Percentiles rank a stretch among this genome's conserved stretches.
Evolutionary conservation across 2,797 vertebrate genomes (phyloP).

Genomic region (Mustela erminea): DNA sequence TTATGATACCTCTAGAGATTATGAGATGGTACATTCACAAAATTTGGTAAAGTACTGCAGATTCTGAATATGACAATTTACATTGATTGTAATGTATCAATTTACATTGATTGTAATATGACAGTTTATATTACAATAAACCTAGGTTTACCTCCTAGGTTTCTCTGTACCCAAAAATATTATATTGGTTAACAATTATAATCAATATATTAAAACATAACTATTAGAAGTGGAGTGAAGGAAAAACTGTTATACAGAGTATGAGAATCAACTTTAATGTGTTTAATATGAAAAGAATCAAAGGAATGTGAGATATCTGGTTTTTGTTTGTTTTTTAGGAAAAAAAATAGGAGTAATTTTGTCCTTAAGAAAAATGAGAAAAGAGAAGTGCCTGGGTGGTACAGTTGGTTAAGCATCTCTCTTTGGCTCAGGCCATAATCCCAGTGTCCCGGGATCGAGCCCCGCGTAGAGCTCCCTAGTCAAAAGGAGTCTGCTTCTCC

Average conservation of each 20-base stretch:
- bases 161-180: not conserved
- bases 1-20: not conserved
- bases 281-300: not conserved
- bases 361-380: not conserved
- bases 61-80: not conserved
- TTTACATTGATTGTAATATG: too few relatives aligned
- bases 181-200: not conserved
- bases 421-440: too few relatives aligned
- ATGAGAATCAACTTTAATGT: not conserved
- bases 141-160: not conserved
- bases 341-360: not conserved
- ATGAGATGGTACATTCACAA: not conserved
- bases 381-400: too few relatives aligned
- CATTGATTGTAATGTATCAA: too few relatives aligned
- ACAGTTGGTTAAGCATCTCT: too few relatives aligned
- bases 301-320: not conserved
- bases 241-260: not conserved
- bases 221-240: not conserved
- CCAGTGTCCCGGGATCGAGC: too few relatives aligned
- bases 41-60: not conserved
- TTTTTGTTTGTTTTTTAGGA: not conserved
- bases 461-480: too few relatives aligned
- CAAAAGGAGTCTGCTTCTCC: too few relatives aligned
- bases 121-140: too few relatives aligned
- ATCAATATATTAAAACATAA: not conserved